phyloP scores from a whole-genome alignment of 2,888 invertebrate genomes.

The Ichneumon xanthorius region DNA sequence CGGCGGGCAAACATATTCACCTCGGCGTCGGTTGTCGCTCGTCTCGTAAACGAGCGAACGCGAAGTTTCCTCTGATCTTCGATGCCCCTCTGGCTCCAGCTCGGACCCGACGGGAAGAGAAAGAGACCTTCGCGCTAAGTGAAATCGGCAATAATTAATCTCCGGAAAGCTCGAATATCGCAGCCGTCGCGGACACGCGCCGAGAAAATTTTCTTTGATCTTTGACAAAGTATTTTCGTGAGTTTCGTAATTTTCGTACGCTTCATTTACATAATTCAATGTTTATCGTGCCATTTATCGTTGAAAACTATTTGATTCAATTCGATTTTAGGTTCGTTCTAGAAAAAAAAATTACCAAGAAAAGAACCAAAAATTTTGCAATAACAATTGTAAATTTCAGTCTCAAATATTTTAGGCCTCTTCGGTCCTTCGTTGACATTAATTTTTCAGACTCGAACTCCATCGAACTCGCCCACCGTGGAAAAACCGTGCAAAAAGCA shows the following conservation, averaged over 20 bases:
- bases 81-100: neutral
- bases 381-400: neutral
- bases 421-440: too few species aligned
- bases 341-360: neutral
- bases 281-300: neutral
- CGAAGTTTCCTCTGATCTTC: constrained; percentile 41
- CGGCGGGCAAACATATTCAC: constrained; percentile 32
- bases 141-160: constrained; percentile 60
- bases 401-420: too few species aligned
- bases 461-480: neutral
- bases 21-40: neutral
- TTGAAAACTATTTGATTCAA: neutral
- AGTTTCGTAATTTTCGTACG: neutral
- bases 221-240: constrained; percentile 9
- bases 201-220: constrained; percentile 31
- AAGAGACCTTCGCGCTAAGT: constrained; percentile 17
- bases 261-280: constrained; percentile 2
- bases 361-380: neutral
- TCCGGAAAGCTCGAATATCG: constrained; percentile 26
- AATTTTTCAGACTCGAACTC: too few species aligned
- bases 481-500: neutral
- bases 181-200: neutral
- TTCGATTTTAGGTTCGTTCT: neutral
- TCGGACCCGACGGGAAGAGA: neutral
- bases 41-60: constrained; percentile 25